phyloP scores from a whole-genome alignment of 2,888 invertebrate genomes.

The Lottia scabra region DNA sequence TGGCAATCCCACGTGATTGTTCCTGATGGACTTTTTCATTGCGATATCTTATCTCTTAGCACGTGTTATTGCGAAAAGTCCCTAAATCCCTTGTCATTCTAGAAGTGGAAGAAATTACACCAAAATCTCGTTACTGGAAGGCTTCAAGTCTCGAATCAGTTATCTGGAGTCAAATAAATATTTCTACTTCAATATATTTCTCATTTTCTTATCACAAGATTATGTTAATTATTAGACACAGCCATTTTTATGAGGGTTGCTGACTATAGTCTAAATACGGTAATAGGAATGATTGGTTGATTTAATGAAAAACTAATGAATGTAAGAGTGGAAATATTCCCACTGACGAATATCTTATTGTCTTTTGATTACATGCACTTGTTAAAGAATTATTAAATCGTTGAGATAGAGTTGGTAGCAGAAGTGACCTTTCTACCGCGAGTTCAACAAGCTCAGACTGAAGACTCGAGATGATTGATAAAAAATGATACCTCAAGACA shows the following conservation, averaged over 20 bases:
- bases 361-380: neutral
- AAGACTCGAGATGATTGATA: neutral
- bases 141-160: no score
- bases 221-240: neutral
- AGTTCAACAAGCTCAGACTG: neutral
- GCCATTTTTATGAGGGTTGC: neutral
- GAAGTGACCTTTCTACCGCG: neutral
- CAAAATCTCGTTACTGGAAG: neutral
- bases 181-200: neutral
- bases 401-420: neutral
- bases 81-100: neutral
- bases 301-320: neutral
- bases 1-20: no score
- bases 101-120: neutral
- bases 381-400: slow-evolving; percentile 1
- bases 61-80: neutral
- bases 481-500: neutral
- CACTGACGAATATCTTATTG: slow-evolving; percentile 2
- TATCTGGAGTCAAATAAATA: neutral
- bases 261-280: neutral
- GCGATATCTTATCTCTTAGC: neutral
- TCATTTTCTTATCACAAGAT: slow-evolving; percentile 2
- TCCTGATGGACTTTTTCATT: no score
- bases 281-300: neutral
- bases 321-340: neutral